Evolutionary conservation across 37 sponge, comb jelly and placozoan species (phyloP), one percentile per base, ranked within the genome.

Genomic region (Hormiphora californensis): DNA sequence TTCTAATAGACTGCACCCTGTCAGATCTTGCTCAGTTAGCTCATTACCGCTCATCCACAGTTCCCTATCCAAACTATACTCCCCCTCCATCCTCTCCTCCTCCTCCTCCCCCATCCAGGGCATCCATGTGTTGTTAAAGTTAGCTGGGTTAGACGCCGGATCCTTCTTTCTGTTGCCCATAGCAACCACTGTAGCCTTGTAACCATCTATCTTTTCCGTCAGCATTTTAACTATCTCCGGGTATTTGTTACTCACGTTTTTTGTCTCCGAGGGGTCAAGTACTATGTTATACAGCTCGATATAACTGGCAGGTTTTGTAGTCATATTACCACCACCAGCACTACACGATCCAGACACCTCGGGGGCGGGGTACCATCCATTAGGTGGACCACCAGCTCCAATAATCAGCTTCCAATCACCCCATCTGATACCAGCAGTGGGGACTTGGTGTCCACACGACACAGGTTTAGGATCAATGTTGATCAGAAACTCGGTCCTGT

Each of bases 401-500:
- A 73, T 27, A 17, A 73, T 73, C 3, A 73, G 44, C 27, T 73
- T 73, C 81, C 81, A 73, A 4, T 73, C 81, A 1, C 43, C 43
- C 81, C 81, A 73, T n/a, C 81, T 39, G 2, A 73, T 37, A 15
- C 81, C 81, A 5, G 81, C 81, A 33, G 40, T 43, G 7, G 81
- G 46, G 0, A 73, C 81, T 19, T 40, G 41, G 38, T 73, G 81
- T n/a, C 81, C 81, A 17, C 81, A 73, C n/a, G 7, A n/a, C 11
- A 73, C 23, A 1, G 81, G 81, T n/a, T 25, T 5, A 7, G 81
- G 81, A 21, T 73, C 81, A 73, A 73, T 73, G 46, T 73, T 73
- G 3, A 73, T 73, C 19, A 73, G 5, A 40, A 73, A 73, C 44
- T 73, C 81, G 9, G 81, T 73, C 25, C 81, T 73, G 81, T 73